Evolutionary conservation across 2,888 invertebrate species (phyloP).

Genomic region (Sericinus montela): DNA sequence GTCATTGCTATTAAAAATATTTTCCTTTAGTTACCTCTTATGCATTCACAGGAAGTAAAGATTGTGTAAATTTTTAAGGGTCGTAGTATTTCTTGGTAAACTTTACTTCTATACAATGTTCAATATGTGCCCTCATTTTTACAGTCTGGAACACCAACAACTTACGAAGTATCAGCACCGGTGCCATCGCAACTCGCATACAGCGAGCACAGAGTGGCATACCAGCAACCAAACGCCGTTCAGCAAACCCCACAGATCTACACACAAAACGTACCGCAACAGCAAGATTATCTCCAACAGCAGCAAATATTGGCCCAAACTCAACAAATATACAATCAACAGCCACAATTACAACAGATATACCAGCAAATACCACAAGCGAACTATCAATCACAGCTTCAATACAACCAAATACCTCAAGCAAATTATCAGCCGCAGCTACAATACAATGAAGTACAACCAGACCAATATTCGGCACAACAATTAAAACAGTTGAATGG

Average conservation of each 20-base stretch:
- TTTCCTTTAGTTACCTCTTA: too few relatives aligned
- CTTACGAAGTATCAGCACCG: conserved; percentile 55
- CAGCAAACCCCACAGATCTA: conserved; percentile 30
- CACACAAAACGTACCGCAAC: conserved; percentile 23
- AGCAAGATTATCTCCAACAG: conserved; percentile 27
- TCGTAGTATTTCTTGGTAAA: too few relatives aligned
- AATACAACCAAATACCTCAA: conserved; percentile 12
- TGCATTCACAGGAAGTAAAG: too few relatives aligned
- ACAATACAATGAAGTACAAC: conserved; percentile 13
- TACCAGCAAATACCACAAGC: conserved; percentile 21
- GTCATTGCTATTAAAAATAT: too few relatives aligned
- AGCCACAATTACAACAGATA: conserved; percentile 17
- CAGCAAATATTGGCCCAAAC: conserved; percentile 27
- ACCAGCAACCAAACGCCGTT: conserved; percentile 30
- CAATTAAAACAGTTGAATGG: conserved; percentile 12
- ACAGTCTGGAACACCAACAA: conserved; percentile 50
- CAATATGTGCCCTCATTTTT: conserved; percentile 16
- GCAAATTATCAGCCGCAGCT: conserved; percentile 11
- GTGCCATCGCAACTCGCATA: conserved; percentile 58
- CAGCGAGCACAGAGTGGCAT: conserved; percentile 47
- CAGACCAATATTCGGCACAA: conserved; percentile 9
- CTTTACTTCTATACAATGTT: too few relatives aligned
- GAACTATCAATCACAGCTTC: conserved; percentile 12
- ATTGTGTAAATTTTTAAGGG: too few relatives aligned
- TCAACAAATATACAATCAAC: conserved; percentile 12